Evolutionary conservation across 1,140 invertebrate genomes (phyloP).

Genomic region (Drosophila busckii): DNA sequence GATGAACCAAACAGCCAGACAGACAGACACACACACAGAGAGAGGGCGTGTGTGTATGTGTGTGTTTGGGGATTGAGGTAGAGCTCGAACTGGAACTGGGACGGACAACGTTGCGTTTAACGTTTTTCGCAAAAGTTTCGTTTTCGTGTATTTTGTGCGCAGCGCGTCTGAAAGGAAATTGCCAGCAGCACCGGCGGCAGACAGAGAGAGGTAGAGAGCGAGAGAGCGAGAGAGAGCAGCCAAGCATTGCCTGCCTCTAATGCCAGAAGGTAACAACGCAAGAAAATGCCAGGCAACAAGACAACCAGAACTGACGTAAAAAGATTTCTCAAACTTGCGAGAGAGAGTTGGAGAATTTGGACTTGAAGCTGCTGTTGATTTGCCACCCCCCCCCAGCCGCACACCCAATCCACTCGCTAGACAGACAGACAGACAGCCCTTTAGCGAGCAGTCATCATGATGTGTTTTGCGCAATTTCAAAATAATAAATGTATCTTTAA

Average conservation of each 20-base stretch:
- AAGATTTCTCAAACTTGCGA: slow-evolving; percentile 58
- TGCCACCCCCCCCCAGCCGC: too few species aligned
- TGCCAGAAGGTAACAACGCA: slow-evolving; percentile 70
- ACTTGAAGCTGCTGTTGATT: too few species aligned
- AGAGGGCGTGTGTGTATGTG: slow-evolving; percentile 14
- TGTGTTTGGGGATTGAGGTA: slow-evolving; percentile 9
- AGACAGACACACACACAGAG: slow-evolving; percentile 25
- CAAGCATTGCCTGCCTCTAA: slow-evolving; percentile 60
- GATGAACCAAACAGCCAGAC: slow-evolving; percentile 58
- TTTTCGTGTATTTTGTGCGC: slow-evolving; percentile 57
- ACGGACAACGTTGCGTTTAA: slow-evolving; percentile 63
- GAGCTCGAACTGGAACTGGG: slow-evolving; percentile 35
- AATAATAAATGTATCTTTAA: slow-evolving; percentile 48
- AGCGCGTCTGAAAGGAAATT: slow-evolving; percentile 50
- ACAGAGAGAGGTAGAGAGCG: background rate
- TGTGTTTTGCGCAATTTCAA: slow-evolving; percentile 42
- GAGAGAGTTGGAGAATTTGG: slow-evolving; percentile 20
- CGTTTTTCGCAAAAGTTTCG: slow-evolving; percentile 72
- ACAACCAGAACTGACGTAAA: slow-evolving; percentile 78
- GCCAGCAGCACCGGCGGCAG: slow-evolving; percentile 36
- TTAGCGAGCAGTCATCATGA: slow-evolving; percentile 42
- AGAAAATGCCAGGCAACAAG: slow-evolving; percentile 77
- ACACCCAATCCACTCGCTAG: too few species aligned
- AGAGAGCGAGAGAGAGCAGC: slow-evolving; percentile 22
- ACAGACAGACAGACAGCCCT: too few species aligned